Percentiles rank a stretch among this genome's conserved stretches.
phyloP scores from a whole-genome alignment of 2,797 vertebrate genomes.

The Coilia nasus region DNA sequence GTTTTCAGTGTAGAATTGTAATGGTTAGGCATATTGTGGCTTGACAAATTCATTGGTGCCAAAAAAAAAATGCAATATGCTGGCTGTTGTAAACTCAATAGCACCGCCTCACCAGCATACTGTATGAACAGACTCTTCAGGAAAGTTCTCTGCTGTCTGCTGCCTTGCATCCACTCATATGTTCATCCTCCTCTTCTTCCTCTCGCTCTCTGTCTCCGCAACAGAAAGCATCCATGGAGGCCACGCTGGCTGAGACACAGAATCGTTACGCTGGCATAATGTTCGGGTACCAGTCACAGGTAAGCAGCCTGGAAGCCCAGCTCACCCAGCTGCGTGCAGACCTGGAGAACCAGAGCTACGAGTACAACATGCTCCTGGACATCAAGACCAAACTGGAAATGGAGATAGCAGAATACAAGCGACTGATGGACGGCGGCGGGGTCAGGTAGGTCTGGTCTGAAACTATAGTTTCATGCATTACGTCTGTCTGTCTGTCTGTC shows the following conservation, averaged over 20 bases:
- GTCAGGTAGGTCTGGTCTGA: slow-evolving; percentile 60
- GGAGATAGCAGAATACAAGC: slow-evolving; percentile 73
- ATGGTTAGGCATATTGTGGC: too few species aligned
- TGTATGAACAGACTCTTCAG: too few species aligned
- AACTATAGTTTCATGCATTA: background rate
- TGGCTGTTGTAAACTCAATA: too few species aligned
- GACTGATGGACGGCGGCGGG: slow-evolving; percentile 68
- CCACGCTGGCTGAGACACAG: slow-evolving; percentile 58
- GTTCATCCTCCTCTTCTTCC: background rate
- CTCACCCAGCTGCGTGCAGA: slow-evolving; percentile 63
- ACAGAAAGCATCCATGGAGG: slow-evolving; percentile 68
- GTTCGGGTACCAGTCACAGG: slow-evolving; percentile 57
- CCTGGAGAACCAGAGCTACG: slow-evolving; percentile 66
- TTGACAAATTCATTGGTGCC: too few species aligned
- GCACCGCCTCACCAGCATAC: too few species aligned
- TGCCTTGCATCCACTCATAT: background rate
- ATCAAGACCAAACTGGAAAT: slow-evolving; percentile 71
- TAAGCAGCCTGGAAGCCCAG: slow-evolving; percentile 65
- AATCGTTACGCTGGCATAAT: slow-evolving; percentile 53
- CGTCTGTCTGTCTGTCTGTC: background rate
- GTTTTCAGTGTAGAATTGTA: too few species aligned
- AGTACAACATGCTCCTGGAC: slow-evolving; percentile 72
- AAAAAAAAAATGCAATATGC: too few species aligned
- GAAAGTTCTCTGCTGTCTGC: background rate
- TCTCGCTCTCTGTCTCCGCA: background rate